Base-by-base conservation (phyloP, 2,888 invertebrate genomes). In the Camptogramma bilineatum region DNA sequence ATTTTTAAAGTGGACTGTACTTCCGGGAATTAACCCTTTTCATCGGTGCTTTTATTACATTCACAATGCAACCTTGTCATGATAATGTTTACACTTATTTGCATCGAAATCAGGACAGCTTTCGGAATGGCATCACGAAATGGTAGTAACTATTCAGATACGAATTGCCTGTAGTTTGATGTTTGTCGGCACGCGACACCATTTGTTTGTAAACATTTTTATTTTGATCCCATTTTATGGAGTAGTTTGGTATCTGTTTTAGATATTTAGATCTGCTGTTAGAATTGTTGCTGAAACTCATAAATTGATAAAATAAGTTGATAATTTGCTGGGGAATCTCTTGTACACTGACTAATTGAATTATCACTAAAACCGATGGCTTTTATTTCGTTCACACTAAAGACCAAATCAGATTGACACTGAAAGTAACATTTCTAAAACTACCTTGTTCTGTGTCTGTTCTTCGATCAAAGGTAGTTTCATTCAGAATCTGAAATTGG, bases 181-280 rank as follows among this genome's bases (percentile, higher is more conserved):
- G 24, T 50, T 55, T 47, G 51, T 57, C 62, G 10, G 52, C 70
- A 72, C 72, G 70, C 72, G 48, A 70, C 16, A 42, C 18, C 28
- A 42, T 64, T 62, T 68, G 71, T 72, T 72, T 62, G 70, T 66
- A 68, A 70, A 70, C 66, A 70, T 70, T 64, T 68, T 62, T 18
- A 61, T 52, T 68, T 57, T 55, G 39, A 39, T 56, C 19, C 54
- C 31, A 39, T 47, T 65, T 57, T 53, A 61, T 62, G 54, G 54
- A 57, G 19, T 54, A 44, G 44, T 16, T 60, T 53, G 34, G 18
- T 53, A 28, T 53, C 53, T 53, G 39, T 53, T 17, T 58, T 51
- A 24, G 52, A 53, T 28, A 48, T 17, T 58, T 51, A 24, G 52
- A 53, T 28, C 13, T 21, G 44, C 28, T 18, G 42, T n/a, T 39